Evolutionary conservation across 2,797 vertebrate genomes (phyloP).

Genomic region (Huso huso): DNA sequence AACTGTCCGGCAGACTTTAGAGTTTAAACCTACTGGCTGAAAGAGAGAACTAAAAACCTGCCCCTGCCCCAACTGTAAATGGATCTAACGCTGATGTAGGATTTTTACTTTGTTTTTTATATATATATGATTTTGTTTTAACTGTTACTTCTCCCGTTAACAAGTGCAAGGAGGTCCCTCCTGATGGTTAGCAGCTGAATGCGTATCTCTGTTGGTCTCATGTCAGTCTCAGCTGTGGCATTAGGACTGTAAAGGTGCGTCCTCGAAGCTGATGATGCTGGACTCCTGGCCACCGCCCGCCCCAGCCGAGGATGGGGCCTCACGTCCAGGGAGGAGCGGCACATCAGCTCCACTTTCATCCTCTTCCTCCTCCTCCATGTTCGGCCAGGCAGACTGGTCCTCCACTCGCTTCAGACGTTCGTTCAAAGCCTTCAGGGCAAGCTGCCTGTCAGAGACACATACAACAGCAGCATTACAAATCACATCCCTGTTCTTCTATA

Average conservation of each 20-base stretch:
- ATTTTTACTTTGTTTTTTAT: too few relatives aligned
- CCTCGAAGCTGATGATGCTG: conserved; percentile 87
- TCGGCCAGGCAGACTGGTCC: conserved; percentile 91
- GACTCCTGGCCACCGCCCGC: conserved; percentile 60
- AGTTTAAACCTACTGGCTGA: not conserved
- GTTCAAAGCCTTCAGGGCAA: conserved; percentile 92
- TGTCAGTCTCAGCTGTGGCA: conserved; percentile 11
- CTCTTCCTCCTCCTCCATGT: conserved; percentile 88
- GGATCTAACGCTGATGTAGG: too few relatives aligned
- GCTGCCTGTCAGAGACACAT: conserved; percentile 61
- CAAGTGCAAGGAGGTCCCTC: not conserved
- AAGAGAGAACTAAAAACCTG: conserved; percentile 1
- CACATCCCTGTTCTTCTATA: too few relatives aligned
- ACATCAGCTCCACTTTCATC: conserved; percentile 72
- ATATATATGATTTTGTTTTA: too few relatives aligned
- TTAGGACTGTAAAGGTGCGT: conserved; percentile 77
- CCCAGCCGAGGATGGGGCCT: conserved; percentile 34
- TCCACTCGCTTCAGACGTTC: conserved; percentile 91
- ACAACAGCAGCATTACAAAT: not conserved
- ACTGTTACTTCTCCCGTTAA: too few relatives aligned
- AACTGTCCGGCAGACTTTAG: conserved; percentile 18
- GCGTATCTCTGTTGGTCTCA: conserved; percentile 4
- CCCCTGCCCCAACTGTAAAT: not conserved
- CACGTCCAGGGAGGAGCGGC: conserved; percentile 52
- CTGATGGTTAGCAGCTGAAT: not conserved